Evolutionary conservation across 2,113 vertebrate genomes (phyloP).

Genomic region (Halcyon malimbica): DNA sequence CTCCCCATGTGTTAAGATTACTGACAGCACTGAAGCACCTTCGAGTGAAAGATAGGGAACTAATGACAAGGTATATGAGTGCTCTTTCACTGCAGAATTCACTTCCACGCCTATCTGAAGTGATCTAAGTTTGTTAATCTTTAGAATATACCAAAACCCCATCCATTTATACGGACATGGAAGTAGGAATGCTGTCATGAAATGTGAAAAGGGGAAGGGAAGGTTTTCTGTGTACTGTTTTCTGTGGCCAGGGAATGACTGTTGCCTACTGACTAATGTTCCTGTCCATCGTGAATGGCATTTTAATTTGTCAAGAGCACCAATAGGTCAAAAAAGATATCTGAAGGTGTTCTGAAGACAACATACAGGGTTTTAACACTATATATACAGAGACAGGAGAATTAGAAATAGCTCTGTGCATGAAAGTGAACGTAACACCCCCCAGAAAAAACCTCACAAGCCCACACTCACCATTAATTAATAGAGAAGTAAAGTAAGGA

Average conservation of each 20-base stretch:
- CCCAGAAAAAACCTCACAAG: neutral
- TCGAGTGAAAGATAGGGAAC: conserved; percentile 15
- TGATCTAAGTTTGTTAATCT: conserved; percentile 52
- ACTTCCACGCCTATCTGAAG: conserved; percentile 32
- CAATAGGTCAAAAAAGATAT: conserved; percentile 64
- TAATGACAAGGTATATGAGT: conserved; percentile 33
- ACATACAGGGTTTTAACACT: neutral
- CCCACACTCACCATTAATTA: neutral
- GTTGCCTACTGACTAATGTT: conserved; percentile 43
- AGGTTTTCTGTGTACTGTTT: neutral
- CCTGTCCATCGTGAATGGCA: conserved; percentile 36
- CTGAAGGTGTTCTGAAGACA: conserved; percentile 47
- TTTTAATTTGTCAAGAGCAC: conserved; percentile 64
- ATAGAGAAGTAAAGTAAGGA: neutral
- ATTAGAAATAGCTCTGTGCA: neutral
- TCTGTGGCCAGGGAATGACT: neutral
- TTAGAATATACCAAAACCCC: neutral
- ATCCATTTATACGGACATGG: neutral
- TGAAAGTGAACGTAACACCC: neutral
- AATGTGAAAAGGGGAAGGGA: conserved; percentile 6
- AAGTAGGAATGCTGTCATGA: neutral
- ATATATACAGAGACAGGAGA: neutral
- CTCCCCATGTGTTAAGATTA: conserved; percentile 48
- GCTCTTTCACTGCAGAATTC: conserved; percentile 30
- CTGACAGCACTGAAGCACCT: conserved; percentile 46